These are phyloP conservation scores for Pangasius mekongensis DNA, from an alignment of 2,797 vertebrate genomes.

Conservation along the genomic window DNA sequence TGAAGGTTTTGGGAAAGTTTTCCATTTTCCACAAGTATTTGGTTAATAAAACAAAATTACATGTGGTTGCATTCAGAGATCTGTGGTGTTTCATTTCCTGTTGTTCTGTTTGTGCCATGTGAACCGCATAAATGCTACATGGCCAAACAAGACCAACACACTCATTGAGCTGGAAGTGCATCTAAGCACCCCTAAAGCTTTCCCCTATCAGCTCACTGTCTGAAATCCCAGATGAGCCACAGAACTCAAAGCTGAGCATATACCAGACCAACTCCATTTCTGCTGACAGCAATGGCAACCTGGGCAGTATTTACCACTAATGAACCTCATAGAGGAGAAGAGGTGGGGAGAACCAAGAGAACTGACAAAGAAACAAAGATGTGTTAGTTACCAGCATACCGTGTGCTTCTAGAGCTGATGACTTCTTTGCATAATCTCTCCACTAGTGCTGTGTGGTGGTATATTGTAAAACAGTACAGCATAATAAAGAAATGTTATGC, in stretches of 20 bases:
- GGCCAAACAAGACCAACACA: constrained; percentile 17
- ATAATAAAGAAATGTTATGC: background rate
- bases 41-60: constrained; percentile 7
- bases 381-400: background rate
- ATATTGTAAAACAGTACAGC: background rate
- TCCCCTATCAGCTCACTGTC: background rate
- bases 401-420: background rate
- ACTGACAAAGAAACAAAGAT: background rate
- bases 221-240: constrained; percentile 30
- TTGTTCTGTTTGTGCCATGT: constrained; percentile 27
- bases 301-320: constrained; percentile 27
- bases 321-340: background rate
- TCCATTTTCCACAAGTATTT: constrained; percentile 23
- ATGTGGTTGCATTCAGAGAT: constrained; percentile 10
- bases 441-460: background rate
- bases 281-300: constrained; percentile 15
- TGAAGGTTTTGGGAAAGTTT: background rate
- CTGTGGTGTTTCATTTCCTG: constrained; percentile 9
- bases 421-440: background rate
- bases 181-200: constrained; percentile 7
- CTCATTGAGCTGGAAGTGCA: constrained; percentile 30
- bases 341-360: background rate
- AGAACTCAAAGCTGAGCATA: constrained; percentile 10
- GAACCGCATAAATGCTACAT: constrained; percentile 15
- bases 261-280: background rate